phyloP scores from a whole-genome alignment of 2,888 invertebrate species.

The Drosophila limbata region DNA sequence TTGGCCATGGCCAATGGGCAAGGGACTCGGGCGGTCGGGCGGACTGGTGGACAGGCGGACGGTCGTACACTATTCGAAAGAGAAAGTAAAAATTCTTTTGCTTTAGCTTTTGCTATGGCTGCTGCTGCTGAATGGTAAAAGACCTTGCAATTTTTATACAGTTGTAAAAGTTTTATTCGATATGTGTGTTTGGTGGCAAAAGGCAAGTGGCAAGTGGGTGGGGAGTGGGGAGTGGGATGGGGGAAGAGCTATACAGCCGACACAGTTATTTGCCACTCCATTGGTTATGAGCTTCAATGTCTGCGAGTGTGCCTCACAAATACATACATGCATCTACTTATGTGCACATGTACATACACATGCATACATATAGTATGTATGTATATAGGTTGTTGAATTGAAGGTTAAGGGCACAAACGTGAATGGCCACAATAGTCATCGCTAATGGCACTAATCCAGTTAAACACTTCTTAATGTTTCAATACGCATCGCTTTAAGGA shows the following conservation, averaged over 20 bases:
- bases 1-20: constrained; percentile 28
- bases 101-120: constrained; percentile 57
- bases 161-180: constrained; percentile 78
- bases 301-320: constrained; percentile 28
- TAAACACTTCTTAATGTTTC: constrained; percentile 12
- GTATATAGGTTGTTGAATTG: constrained; percentile 33
- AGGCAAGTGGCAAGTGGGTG: constrained; percentile 23
- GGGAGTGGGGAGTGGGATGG: constrained; percentile 4
- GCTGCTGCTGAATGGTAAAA: constrained; percentile 64
- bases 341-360: neutral
- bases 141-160: constrained; percentile 76
- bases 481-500: constrained; percentile 13
- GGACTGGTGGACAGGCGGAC: constrained; percentile 16
- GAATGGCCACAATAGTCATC: constrained; percentile 24
- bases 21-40: constrained; percentile 11
- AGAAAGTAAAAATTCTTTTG: constrained; percentile 81
- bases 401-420: constrained; percentile 54
- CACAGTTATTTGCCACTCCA: constrained; percentile 76
- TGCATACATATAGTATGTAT: constrained; percentile 18
- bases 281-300: constrained; percentile 67
- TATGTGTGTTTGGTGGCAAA: constrained; percentile 66
- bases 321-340: constrained; percentile 9
- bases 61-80: constrained; percentile 68
- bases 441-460: constrained; percentile 33
- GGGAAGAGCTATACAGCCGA: constrained; percentile 46